Evolutionary conservation across 2,113 vertebrate genomes (phyloP), one percentile per base, ranked within the genome.

Genomic region (Oreochromis niloticus): DNA sequence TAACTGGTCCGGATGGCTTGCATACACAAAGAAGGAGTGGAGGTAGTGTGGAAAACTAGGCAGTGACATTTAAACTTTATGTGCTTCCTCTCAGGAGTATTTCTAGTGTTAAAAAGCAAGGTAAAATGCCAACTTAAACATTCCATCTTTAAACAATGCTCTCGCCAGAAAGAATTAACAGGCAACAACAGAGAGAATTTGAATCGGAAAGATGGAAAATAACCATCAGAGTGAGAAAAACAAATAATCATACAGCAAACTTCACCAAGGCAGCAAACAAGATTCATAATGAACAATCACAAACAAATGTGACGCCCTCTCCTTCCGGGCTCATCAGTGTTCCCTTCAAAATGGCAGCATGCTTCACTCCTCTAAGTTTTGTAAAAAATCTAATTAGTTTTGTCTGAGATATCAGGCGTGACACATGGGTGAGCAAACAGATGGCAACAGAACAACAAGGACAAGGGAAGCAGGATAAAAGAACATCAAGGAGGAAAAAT

Each of bases 1-100:
- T 90, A 95, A 91, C 88, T 73, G 83, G 32, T 88, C 59, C 1
- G 27, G 71, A 80, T 81, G 85, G 81, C 81, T 80, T 87, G 90
- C 61, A 93, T 91, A 81, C 50, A 61, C 89, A 88, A 87, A 87
- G 75, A 84, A 54, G 80, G 41, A 22, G 10, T 13, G 17, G 27
- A 56, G 84, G 81, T 48, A 59, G 19, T 61, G 81, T 81, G 80
- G 83, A 89, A 91, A 93, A 88, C 71, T 80, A 85, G 39, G n/a
- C 54, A 17, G 71, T 89, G 86, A 89, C 85, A 89, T 63, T 88
- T 24, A 91, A 83, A 85, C 24, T 86, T 68, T 22, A 75, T 41
- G 41, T 46, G 13, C 48, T 79, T 86, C 32, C 16, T 68, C 43
- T 82, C n/a, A 32, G 43, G 27, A 52, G 16, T 52, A 78, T 12